Percentiles rank a stretch among this genome's conserved stretches.
phyloP scores from a whole-genome alignment of 2,888 invertebrate genomes.

The Dasysyrphus tricinctus region DNA sequence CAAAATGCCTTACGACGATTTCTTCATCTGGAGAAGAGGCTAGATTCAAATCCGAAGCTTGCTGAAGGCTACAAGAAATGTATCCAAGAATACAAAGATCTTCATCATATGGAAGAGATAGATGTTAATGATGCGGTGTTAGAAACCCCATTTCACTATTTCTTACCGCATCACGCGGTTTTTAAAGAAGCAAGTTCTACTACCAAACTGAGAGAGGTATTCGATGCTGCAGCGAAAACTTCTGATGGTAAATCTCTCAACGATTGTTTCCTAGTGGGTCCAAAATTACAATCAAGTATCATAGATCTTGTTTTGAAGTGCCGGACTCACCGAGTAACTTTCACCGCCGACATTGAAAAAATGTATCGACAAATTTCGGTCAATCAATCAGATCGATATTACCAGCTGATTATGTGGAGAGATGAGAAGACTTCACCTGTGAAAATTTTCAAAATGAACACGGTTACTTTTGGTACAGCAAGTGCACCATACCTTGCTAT shows the following conservation, averaged over 20 bases:
- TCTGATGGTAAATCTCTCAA: conserved; percentile 4
- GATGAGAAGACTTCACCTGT: background rate
- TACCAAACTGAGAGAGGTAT: conserved; percentile 16
- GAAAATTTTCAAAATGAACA: background rate
- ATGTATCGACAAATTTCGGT: conserved; percentile 1
- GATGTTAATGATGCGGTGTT: background rate
- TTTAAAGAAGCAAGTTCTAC: conserved; percentile 16
- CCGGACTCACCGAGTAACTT: too few species aligned
- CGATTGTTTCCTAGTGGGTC: background rate
- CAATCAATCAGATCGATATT: conserved; percentile 24
- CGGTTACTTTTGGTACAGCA: background rate
- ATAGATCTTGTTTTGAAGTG: too few species aligned
- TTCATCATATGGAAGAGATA: conserved; percentile 20
- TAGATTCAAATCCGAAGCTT: background rate
- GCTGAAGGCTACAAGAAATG: background rate
- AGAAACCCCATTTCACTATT: background rate
- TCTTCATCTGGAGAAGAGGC: too few species aligned
- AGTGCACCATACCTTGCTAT: conserved; percentile 59
- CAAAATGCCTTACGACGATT: background rate
- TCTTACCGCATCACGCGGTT: conserved; percentile 24
- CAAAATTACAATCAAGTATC: too few species aligned
- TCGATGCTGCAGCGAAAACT: background rate
- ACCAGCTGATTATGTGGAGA: conserved; percentile 48
- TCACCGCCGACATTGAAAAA: too few species aligned
- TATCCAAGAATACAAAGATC: background rate